Percentiles rank a stretch among this genome's conserved stretches.
Conservation (phyloP, 2,113 vertebrate genomes). For the Corynorhinus townsendii region DNA sequence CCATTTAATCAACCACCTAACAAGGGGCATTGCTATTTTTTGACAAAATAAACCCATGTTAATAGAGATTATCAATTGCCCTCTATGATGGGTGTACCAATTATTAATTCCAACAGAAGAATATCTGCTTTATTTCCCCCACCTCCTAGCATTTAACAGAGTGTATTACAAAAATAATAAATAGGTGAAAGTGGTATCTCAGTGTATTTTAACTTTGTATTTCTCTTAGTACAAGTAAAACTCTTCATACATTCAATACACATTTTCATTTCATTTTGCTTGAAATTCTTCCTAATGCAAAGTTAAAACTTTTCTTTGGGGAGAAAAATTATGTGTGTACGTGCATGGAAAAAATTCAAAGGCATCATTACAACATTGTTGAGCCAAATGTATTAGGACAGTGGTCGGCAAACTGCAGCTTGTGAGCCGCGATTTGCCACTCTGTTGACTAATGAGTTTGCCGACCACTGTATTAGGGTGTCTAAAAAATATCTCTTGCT, state of each 20-base stretch:
- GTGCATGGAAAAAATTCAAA: background rate
- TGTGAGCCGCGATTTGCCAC: too few species aligned
- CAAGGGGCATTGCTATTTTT: background rate
- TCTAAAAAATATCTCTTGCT: background rate
- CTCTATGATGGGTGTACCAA: background rate
- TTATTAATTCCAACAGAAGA: background rate
- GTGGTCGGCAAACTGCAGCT: too few species aligned
- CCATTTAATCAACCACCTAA: background rate
- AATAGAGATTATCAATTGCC: background rate
- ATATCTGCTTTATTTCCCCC: background rate
- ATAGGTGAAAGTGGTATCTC: background rate
- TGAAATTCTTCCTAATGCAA: background rate
- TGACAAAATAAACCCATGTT: background rate
- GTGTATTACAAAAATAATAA: conserved; percentile 17
- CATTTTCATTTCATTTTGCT: conserved; percentile 5
- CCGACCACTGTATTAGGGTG: background rate
- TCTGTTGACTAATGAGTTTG: too few species aligned
- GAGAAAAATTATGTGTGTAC: background rate
- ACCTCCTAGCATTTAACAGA: background rate
- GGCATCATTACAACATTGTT: background rate
- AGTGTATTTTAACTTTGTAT: background rate
- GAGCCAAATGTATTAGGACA: background rate
- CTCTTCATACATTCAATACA: background rate
- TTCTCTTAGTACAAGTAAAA: conserved; percentile 12
- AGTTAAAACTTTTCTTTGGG: background rate